Conservation (phyloP, 2,113 vertebrate genomes). For the Zosterops japonicus region DNA sequence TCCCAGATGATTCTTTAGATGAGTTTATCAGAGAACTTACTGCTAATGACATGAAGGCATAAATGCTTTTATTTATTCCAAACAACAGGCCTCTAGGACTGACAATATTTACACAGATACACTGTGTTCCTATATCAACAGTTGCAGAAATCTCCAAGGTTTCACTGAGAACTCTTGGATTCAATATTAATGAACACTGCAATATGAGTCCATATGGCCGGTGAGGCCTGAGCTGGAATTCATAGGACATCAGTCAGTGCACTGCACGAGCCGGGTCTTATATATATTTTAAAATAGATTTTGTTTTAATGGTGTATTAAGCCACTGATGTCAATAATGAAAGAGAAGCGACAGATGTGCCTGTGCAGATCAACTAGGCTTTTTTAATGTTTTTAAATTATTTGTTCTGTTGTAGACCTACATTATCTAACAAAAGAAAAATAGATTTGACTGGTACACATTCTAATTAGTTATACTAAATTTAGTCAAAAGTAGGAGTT, state of each 20-base stretch:
- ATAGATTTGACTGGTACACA: not conserved
- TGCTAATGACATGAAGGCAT: not conserved
- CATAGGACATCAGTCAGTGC: not conserved
- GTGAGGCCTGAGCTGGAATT: not conserved
- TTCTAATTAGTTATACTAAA: not conserved
- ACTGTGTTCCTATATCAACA: not conserved
- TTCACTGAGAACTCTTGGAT: not conserved
- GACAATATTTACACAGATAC: not conserved
- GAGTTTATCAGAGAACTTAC: not conserved
- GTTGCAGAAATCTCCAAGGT: not conserved
- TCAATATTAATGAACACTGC: not conserved
- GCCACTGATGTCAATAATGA: slow-evolving; percentile 47
- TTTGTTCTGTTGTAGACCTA: slow-evolving; percentile 35
- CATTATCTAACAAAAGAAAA: slow-evolving; percentile 24
- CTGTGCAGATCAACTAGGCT: not conserved
- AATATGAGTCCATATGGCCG: not conserved
- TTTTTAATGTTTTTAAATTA: slow-evolving; percentile 44
- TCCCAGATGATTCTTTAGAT: not conserved
- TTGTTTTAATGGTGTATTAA: slow-evolving; percentile 35
- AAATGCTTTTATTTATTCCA: not conserved
- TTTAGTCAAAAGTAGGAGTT: not conserved
- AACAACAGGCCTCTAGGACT: not conserved
- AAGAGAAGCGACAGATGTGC: slow-evolving; percentile 43
- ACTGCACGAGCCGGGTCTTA: not conserved
- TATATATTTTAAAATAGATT: slow-evolving; percentile 28